These are phyloP conservation scores for Stegodyphus dumicola DNA, from an alignment of 1,140 invertebrate genomes.

Conservation along the genomic window DNA sequence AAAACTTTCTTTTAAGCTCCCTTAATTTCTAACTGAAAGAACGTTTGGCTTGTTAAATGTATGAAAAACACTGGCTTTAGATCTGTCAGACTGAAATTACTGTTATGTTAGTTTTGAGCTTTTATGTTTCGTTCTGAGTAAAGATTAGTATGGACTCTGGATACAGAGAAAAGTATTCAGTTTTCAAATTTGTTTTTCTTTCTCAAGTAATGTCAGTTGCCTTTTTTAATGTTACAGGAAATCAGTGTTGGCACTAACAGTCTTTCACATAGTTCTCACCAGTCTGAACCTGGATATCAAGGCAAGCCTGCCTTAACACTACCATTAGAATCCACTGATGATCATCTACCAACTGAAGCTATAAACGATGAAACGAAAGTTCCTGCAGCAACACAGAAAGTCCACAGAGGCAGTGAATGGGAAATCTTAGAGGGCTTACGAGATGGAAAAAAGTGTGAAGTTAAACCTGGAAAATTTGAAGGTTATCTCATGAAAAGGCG, in stretches of 20 bases:
- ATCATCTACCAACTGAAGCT: background rate
- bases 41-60: too few relatives aligned
- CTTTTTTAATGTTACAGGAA: slow-evolving; percentile 66
- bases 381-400: slow-evolving; percentile 6
- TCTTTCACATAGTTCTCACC: slow-evolving; percentile 69
- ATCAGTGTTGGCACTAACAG: slow-evolving; percentile 75
- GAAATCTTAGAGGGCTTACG: slow-evolving; percentile 83
- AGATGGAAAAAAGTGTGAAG: slow-evolving; percentile 81
- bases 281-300: slow-evolving; percentile 28
- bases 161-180: too few relatives aligned
- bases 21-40: too few relatives aligned
- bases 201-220: too few relatives aligned
- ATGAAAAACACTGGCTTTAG: too few relatives aligned
- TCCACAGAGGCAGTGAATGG: slow-evolving; percentile 73
- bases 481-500: slow-evolving; percentile 84
- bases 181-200: too few relatives aligned
- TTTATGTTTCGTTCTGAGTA: too few relatives aligned
- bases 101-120: too few relatives aligned
- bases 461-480: slow-evolving; percentile 78
- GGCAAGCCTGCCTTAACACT: slow-evolving; percentile 23
- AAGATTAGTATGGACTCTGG: too few relatives aligned
- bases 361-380: slow-evolving; percentile 31
- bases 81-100: too few relatives aligned
- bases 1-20: too few relatives aligned
- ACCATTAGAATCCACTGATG: slow-evolving; percentile 40